Evolutionary conservation across 2,113 vertebrate species (phyloP).

Genomic region (Coptodon rendalli): DNA sequence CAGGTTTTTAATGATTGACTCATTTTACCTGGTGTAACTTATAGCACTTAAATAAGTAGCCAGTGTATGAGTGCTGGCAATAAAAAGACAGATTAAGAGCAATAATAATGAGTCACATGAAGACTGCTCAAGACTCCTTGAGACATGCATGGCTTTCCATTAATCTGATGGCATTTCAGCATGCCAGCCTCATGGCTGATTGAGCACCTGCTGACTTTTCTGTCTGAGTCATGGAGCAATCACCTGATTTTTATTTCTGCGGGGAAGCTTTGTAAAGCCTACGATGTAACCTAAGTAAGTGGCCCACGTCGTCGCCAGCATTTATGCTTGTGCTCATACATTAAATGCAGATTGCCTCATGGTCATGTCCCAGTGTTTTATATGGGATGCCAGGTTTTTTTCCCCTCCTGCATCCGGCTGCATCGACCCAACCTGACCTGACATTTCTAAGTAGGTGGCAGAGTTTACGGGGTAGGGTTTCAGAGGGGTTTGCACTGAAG

Average conservation of each 20-base stretch:
- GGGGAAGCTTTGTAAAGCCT: neutral
- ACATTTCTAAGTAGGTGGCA: neutral
- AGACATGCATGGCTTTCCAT: neutral
- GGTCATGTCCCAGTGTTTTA: neutral
- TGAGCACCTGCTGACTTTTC: neutral
- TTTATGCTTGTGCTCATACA: neutral
- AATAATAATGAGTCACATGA: neutral
- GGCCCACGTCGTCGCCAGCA: fast-evolving
- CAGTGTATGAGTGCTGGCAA: neutral
- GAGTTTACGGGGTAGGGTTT: neutral
- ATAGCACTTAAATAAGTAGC: neutral
- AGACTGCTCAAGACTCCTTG: neutral
- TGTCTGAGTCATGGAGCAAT: neutral
- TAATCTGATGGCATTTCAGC: neutral
- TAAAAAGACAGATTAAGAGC: neutral
- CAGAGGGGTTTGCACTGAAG: neutral
- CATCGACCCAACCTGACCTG: neutral
- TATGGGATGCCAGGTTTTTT: neutral
- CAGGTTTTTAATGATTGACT: neutral
- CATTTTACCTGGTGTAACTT: neutral
- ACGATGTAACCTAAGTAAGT: neutral
- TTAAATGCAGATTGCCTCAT: neutral
- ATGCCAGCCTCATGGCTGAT: neutral
- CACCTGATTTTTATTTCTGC: neutral
- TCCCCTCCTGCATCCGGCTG: neutral